Evolutionary conservation across 1,140 invertebrate species (phyloP).

Genomic region (Drosophila serrata): DNA sequence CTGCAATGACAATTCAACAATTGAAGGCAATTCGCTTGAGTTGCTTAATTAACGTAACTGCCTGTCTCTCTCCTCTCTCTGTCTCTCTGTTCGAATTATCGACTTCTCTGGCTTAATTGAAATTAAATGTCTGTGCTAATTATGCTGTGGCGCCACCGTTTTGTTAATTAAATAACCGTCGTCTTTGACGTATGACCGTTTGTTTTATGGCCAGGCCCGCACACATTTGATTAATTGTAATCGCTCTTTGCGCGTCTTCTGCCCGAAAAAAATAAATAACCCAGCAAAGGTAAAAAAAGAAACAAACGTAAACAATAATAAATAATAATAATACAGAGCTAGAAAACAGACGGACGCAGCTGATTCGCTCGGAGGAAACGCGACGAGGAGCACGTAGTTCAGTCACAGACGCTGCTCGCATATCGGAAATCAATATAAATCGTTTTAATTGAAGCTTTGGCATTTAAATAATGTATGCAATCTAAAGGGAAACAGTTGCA

Average conservation of each 20-base stretch:
- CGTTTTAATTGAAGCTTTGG: slow-evolving; percentile 31
- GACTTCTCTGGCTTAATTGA: slow-evolving; percentile 45
- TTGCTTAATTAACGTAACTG: slow-evolving; percentile 72
- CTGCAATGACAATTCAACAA: slow-evolving; percentile 59
- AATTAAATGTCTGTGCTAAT: slow-evolving; percentile 56
- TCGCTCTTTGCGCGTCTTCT: slow-evolving; percentile 13
- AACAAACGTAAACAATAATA: slow-evolving; percentile 59
- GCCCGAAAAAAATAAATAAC: slow-evolving; percentile 14
- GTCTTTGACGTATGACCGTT: slow-evolving; percentile 48
- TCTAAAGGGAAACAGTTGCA: slow-evolving; percentile 39
- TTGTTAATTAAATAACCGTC: slow-evolving; percentile 66
- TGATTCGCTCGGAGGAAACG: slow-evolving; percentile 49
- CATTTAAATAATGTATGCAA: slow-evolving; percentile 36
- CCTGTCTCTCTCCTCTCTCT: not conserved
- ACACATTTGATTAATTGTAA: slow-evolving; percentile 70
- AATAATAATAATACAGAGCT: too few relatives aligned
- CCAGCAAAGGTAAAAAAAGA: slow-evolving; percentile 14
- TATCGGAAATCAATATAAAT: slow-evolving; percentile 74
- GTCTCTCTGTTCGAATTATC: slow-evolving; percentile 22
- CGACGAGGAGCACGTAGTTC: slow-evolving; percentile 62
- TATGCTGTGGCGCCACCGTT: slow-evolving; percentile 69
- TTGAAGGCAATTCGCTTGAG: slow-evolving; percentile 51
- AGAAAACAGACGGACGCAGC: too few relatives aligned
- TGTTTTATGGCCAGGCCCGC: slow-evolving; percentile 56
- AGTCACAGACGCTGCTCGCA: slow-evolving; percentile 37